Conservation (phyloP, 2,113 vertebrate genomes). For the Malurus elegans region DNA sequence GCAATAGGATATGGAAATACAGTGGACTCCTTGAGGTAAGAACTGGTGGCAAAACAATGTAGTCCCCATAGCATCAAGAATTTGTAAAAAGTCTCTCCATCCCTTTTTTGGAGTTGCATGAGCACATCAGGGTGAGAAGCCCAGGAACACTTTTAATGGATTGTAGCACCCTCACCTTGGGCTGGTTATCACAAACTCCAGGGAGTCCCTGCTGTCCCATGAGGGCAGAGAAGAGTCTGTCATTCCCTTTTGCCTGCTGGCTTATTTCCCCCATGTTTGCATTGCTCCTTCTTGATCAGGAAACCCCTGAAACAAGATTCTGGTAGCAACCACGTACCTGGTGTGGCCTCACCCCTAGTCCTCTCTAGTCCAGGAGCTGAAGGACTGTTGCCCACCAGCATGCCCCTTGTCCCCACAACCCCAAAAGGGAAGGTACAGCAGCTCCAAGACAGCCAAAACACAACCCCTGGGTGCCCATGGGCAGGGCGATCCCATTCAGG, state of each 20-base stretch:
- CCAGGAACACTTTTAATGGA: background rate
- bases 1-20: background rate
- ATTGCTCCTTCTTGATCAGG: background rate
- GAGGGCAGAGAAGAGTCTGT: background rate
- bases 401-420: background rate
- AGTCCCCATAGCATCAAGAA: background rate
- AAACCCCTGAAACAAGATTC: background rate
- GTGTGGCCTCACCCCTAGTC: fast-evolving
- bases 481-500: background rate
- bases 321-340: background rate
- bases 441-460: background rate
- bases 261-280: background rate
- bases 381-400: background rate
- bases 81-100: background rate
- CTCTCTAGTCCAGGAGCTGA: background rate
- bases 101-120: background rate
- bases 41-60: background rate
- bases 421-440: background rate
- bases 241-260: background rate
- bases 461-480: fast-evolving
- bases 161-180: background rate
- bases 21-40: background rate
- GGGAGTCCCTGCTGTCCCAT: background rate
- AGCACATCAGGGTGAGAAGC: background rate
- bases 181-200: background rate